phyloP scores from a whole-genome alignment of 2,888 invertebrate species.

The Eupithecia inturbata region DNA sequence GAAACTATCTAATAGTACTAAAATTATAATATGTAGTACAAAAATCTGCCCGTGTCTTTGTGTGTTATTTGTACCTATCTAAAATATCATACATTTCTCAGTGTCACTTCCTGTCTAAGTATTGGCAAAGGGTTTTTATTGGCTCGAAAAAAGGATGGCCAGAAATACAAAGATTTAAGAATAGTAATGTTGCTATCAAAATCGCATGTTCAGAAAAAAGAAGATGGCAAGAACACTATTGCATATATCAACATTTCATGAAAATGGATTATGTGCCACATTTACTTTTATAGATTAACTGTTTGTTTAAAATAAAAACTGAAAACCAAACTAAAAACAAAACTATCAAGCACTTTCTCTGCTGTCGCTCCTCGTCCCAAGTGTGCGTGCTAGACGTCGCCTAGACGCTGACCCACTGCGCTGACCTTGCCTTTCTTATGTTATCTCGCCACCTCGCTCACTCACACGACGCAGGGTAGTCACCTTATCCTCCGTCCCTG shows the following conservation, averaged over 20 bases:
- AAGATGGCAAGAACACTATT: too few species aligned
- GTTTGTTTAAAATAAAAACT: neutral
- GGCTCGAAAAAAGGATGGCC: too few species aligned
- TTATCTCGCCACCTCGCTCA: constrained; percentile 69
- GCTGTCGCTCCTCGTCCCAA: constrained; percentile 57
- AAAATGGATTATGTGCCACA: neutral
- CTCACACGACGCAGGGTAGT: constrained; percentile 38
- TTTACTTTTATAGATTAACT: neutral
- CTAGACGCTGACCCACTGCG: constrained; percentile 83
- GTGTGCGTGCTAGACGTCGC: constrained; percentile 81
- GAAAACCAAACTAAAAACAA: constrained; percentile 15
- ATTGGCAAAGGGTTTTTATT: too few species aligned
- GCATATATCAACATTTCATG: neutral
- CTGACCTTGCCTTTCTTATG: constrained; percentile 83
- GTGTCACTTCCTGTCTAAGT: too few species aligned
- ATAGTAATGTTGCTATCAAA: too few species aligned
- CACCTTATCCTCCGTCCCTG: constrained; percentile 47
- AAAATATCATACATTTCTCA: too few species aligned
- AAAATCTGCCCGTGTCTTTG: neutral
- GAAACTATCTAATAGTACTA: neutral
- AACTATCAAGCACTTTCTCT: constrained; percentile 45
- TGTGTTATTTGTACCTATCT: neutral
- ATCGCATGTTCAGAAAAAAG: too few species aligned
- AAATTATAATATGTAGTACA: too few species aligned
- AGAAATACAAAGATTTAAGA: too few species aligned